A percentile compares a stretch with the other conserved stretches of the same genome.
phyloP scores from a whole-genome alignment of 1,140 invertebrate genomes.

The Cheumatopsyche charites region DNA sequence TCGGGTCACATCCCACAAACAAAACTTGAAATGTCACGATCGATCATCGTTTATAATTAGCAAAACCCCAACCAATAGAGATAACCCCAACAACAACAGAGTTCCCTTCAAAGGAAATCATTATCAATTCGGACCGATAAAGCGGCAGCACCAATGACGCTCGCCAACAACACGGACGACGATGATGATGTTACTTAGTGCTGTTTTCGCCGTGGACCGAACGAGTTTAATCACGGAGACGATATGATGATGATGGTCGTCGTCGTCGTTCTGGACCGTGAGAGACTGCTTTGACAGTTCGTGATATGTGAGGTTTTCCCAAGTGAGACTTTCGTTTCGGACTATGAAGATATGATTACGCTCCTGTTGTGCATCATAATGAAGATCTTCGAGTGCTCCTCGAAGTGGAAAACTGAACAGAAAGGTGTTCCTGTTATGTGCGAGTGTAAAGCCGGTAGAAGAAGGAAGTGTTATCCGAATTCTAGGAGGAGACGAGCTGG shows the following conservation, averaged over 20 bases:
- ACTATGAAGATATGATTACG: slow-evolving; percentile 37
- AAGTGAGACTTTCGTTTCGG: background rate
- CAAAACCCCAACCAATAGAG: background rate
- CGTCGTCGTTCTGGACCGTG: background rate
- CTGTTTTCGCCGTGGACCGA: background rate
- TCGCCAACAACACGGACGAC: no score
- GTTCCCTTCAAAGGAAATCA: slow-evolving; percentile 19
- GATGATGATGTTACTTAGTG: slow-evolving; percentile 6
- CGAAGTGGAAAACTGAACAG: slow-evolving; percentile 25
- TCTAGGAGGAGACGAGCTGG: slow-evolving; percentile 26
- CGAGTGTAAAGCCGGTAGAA: slow-evolving; percentile 40
- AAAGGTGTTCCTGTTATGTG: slow-evolving; percentile 30
- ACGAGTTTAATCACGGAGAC: background rate
- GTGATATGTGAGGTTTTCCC: background rate
- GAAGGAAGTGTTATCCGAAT: slow-evolving; percentile 29
- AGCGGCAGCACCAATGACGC: slow-evolving; percentile 17
- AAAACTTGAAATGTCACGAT: no score
- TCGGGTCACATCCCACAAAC: no score
- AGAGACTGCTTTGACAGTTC: background rate
- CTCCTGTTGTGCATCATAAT: slow-evolving; percentile 44
- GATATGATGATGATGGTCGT: background rate
- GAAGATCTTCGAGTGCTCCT: slow-evolving; percentile 47
- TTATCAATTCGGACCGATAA: slow-evolving; percentile 30
- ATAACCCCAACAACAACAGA: slow-evolving; percentile 20
- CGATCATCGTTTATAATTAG: no score